Evolutionary conservation across 2,113 vertebrate genomes (phyloP).

Genomic region (Eidolon helvum): DNA sequence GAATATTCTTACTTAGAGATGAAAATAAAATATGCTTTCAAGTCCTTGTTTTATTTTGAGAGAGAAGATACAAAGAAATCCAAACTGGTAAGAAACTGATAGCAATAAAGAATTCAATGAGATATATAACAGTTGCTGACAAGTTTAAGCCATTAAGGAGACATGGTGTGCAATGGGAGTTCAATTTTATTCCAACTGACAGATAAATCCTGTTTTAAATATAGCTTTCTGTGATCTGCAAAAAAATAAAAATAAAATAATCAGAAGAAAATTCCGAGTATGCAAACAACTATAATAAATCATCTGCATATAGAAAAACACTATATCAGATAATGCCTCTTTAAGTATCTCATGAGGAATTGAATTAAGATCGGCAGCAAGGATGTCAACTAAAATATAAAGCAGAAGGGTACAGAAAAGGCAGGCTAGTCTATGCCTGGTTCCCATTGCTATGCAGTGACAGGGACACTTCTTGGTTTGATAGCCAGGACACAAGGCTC

Average conservation of each 20-base stretch:
- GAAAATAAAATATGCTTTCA: neutral
- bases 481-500: neutral
- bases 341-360: slow-evolving; percentile 9
- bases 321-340: slow-evolving; percentile 8
- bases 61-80: neutral
- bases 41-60: neutral
- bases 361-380: slow-evolving; percentile 23
- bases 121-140: slow-evolving; percentile 23
- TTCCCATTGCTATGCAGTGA: neutral
- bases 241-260: slow-evolving; percentile 38
- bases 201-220: slow-evolving; percentile 36
- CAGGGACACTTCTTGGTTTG: neutral
- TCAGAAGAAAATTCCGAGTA: slow-evolving; percentile 25
- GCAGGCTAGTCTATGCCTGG: neutral
- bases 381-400: neutral
- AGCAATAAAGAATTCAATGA: neutral
- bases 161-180: neutral
- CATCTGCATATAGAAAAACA: slow-evolving; percentile 37
- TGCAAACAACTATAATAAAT: slow-evolving; percentile 47
- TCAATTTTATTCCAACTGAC: slow-evolving; percentile 49
- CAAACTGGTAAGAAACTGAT: neutral
- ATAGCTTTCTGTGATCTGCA: slow-evolving; percentile 47
- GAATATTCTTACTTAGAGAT: neutral
- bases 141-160: slow-evolving; percentile 42
- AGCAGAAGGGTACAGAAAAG: neutral